These are phyloP conservation scores for Desmodus rotundus DNA, from an alignment of 2,113 vertebrate species.

Conservation along the genomic window DNA sequence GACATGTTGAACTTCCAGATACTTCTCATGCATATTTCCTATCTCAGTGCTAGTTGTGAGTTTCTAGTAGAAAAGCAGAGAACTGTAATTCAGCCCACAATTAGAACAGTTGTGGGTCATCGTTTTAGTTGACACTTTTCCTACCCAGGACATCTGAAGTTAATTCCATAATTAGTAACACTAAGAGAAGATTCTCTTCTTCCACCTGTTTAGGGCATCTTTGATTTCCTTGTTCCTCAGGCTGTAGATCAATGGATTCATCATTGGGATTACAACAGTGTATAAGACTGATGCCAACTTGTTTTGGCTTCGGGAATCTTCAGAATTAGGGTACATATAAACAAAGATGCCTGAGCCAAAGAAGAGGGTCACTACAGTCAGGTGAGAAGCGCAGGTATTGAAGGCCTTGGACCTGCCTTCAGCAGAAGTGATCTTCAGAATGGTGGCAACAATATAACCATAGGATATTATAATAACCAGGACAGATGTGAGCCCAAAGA, in stretches of 20 bases:
- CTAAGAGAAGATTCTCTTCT: not conserved
- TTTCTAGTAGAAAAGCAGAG: not conserved
- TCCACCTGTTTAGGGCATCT: slow-evolving; percentile 9
- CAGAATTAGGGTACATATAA: slow-evolving; percentile 43
- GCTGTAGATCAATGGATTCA: slow-evolving; percentile 58
- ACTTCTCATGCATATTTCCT: not conserved
- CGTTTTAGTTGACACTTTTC: not conserved
- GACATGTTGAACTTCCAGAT: not conserved
- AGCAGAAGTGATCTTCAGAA: slow-evolving; percentile 48
- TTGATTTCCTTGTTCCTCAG: slow-evolving; percentile 57
- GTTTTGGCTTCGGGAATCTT: not conserved
- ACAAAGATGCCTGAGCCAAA: slow-evolving; percentile 52
- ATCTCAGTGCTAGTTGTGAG: not conserved
- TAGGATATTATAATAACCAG: slow-evolving; percentile 47
- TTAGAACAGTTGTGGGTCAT: not conserved
- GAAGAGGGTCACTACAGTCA: slow-evolving; percentile 54
- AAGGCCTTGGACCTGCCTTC: slow-evolving; percentile 54
- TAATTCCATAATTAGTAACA: not conserved
- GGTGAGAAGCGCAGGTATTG: slow-evolving; percentile 59
- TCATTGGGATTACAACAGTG: slow-evolving; percentile 35
- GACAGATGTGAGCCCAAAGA: slow-evolving; percentile 25
- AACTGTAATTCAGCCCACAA: not conserved
- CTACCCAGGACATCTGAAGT: not conserved
- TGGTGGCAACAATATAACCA: not conserved
- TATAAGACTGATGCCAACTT: slow-evolving; percentile 49